These are phyloP conservation scores for Deroplatys truncata DNA, from an alignment of 2,888 invertebrate species.

Conservation along the genomic window DNA sequence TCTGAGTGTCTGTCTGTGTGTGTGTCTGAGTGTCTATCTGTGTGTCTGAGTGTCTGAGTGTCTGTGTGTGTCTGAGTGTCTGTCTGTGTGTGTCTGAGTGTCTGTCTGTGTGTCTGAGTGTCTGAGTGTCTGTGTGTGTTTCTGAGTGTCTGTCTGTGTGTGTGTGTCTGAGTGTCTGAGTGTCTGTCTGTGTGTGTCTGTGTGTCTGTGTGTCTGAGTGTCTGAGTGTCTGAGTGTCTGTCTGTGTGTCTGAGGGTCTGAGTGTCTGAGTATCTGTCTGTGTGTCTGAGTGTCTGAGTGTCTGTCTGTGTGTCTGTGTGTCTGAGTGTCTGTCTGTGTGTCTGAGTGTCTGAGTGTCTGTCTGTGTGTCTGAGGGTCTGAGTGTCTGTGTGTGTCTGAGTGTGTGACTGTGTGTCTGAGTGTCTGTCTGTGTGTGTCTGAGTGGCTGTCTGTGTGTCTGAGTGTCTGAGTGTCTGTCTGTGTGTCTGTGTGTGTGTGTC, in stretches of 20 bases:
- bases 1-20: neutral
- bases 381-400: no score
- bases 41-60: neutral
- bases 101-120: neutral
- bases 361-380: no score
- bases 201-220: neutral
- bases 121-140: no score
- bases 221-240: neutral
- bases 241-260: neutral
- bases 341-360: neutral
- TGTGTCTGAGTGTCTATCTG: neutral
- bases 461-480: neutral
- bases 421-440: neutral
- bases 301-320: neutral
- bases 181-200: neutral
- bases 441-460: neutral
- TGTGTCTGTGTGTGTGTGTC: neutral
- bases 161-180: neutral
- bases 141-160: neutral
- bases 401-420: neutral
- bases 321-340: neutral
- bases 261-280: no score
- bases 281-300: neutral
- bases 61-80: neutral
- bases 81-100: neutral